A percentile compares a stretch with the other conserved stretches of the same genome.
Conservation (phyloP, 1,140 invertebrate species). For the Parapsyche elsis region DNA sequence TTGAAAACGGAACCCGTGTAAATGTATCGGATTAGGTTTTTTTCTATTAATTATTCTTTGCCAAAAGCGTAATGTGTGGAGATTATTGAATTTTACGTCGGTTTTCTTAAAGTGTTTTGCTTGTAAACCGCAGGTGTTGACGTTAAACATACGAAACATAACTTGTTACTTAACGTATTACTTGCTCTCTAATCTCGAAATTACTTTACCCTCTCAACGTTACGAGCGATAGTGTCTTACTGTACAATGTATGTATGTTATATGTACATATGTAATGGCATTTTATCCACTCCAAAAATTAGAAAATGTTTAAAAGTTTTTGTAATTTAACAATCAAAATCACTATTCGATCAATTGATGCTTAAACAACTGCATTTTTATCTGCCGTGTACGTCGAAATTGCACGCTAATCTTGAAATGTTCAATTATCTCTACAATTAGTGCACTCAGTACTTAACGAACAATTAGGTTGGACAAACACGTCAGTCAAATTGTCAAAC, state of each 20-base stretch:
- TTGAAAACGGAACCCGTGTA: too few relatives aligned
- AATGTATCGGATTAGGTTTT: too few relatives aligned
- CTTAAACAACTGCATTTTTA: constrained; percentile 7
- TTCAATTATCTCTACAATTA: constrained; percentile 12
- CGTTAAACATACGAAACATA: constrained; percentile 18
- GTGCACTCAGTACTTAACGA: constrained; percentile 5
- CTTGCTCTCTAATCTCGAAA: constrained; percentile 1
- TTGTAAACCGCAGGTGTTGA: constrained; percentile 31
- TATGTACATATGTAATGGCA: too few relatives aligned
- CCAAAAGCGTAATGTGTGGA: too few relatives aligned
- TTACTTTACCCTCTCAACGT: not conserved
- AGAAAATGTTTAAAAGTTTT: too few relatives aligned
- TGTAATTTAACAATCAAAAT: too few relatives aligned
- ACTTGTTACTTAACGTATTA: constrained; percentile 21
- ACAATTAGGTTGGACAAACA: constrained; percentile 4
- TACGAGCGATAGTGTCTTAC: not conserved
- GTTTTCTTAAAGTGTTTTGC: constrained; percentile 18
- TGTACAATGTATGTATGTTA: too few relatives aligned
- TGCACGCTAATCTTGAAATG: not conserved
- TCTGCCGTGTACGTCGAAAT: not conserved
- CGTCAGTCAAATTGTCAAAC: constrained; percentile 15
- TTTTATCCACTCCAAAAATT: too few relatives aligned
- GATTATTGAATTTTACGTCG: not conserved
- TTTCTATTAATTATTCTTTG: too few relatives aligned
- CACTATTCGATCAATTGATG: not conserved